Evolutionary conservation across 2,797 vertebrate species (phyloP), one percentile per base, ranked within the genome.

Genomic region (Eutrigla gurnardus): DNA sequence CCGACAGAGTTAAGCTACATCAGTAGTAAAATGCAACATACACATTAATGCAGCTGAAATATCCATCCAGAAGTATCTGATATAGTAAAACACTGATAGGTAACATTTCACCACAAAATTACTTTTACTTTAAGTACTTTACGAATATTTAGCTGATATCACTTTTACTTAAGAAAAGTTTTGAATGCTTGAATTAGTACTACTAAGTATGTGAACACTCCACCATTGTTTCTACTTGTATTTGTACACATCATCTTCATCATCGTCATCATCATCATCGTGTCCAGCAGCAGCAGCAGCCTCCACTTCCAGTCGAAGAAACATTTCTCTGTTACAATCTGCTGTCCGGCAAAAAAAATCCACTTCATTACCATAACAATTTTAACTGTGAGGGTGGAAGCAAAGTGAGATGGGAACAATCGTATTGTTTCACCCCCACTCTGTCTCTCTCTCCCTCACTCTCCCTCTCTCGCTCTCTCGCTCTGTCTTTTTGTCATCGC

Each of bases 321-420:
- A 46, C 77, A 9, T 69, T 65, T 73, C 77, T 82, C 65, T 78
- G 77, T 71, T 70, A 52, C 82, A 87, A 88, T 88, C 88, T 79
- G 82, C 80, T 14, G 78, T 82, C 80, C 81, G 25, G 84, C 75
- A 54, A 60, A 85, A 85, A 85, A 85, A 85, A 78, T 78, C 77
- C 73, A 49, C 88, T 81, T 91, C 93, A 93, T 94, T 93, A 90
- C 58, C 94, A 93, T 93, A 86, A 91, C 91, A 88, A 90, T 91
- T 89, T 91, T 86, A 91, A 85, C 73, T 78, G 88, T 15, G 76
- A 90, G 87, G 89, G 86, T 86, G 83, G 87, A 88, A 87, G 86
- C 77, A 81, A 82, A 83, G 81, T 75, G 88, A 91, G 86, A 82
- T 86, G 82, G 91, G 86, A 91, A 92, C 89, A 89, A 90, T 84